Conservation (phyloP, 2,113 vertebrate genomes). For the Cygnus atratus region DNA sequence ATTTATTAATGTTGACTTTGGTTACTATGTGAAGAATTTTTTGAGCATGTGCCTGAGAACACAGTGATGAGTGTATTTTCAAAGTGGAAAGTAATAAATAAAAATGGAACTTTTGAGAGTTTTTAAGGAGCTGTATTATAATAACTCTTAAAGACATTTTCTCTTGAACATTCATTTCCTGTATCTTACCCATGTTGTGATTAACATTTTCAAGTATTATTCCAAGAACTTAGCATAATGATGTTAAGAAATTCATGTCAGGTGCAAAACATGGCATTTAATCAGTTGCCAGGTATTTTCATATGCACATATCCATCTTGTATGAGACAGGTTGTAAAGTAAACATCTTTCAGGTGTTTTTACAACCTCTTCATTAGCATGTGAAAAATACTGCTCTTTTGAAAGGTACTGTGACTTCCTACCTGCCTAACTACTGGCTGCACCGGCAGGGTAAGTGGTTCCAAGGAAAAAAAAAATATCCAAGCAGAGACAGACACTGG, state of each 20-base stretch:
- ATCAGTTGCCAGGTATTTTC: background rate
- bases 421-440: background rate
- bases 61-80: slow-evolving; percentile 29
- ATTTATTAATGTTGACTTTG: slow-evolving; percentile 48
- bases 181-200: background rate
- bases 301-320: background rate
- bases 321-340: background rate
- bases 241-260: background rate
- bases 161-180: background rate
- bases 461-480: background rate
- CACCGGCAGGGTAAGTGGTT: background rate
- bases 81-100: slow-evolving; percentile 39
- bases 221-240: background rate
- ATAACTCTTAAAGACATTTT: background rate
- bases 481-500: background rate
- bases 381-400: background rate
- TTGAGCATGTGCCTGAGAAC: slow-evolving; percentile 42
- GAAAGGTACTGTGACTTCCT: background rate
- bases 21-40: slow-evolving; percentile 52
- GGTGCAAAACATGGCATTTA: background rate
- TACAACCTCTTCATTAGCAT: background rate
- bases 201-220: background rate
- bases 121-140: background rate
- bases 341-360: background rate
- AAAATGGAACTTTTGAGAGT: background rate